Evolutionary conservation across 2,888 invertebrate genomes (phyloP).

Genomic region (Eilema caniola): DNA sequence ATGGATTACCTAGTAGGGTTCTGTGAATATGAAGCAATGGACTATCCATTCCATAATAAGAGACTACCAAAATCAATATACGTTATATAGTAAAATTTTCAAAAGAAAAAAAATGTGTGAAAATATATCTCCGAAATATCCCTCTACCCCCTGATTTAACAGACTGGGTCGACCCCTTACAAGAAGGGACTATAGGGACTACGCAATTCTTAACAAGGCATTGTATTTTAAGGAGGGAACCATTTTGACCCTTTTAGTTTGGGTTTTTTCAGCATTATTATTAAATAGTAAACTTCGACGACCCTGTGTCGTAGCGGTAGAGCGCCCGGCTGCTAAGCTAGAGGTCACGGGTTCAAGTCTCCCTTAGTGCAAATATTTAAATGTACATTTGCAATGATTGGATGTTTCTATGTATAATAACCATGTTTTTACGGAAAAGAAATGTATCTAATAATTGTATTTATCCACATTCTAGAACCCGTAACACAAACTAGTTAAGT

Average conservation of each 20-base stretch:
- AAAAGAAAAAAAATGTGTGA: too few species aligned
- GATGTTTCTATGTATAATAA: too few species aligned
- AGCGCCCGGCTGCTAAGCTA: background rate
- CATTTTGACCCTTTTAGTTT: background rate
- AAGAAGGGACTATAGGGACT: background rate
- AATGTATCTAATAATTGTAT: background rate
- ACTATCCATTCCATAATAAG: too few species aligned
- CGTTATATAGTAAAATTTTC: too few species aligned
- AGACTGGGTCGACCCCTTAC: background rate
- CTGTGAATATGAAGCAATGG: too few species aligned
- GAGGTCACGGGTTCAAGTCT: background rate
- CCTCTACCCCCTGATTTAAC: background rate
- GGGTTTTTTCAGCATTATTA: background rate
- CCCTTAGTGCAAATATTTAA: background rate
- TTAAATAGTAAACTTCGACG: constrained; percentile 2
- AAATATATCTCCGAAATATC: background rate
- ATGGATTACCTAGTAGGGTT: too few species aligned
- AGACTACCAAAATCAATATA: too few species aligned
- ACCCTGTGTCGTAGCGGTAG: background rate
- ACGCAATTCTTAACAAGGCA: background rate
- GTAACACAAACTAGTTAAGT: background rate
- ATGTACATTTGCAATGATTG: too few species aligned
- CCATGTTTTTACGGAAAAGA: too few species aligned
- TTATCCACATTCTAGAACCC: background rate
- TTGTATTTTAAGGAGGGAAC: background rate